Percentiles rank a stretch among this genome's conserved stretches.
These are phyloP conservation scores for Agrilus mali DNA, from an alignment of 2,888 invertebrate genomes.

Conservation along the genomic window DNA sequence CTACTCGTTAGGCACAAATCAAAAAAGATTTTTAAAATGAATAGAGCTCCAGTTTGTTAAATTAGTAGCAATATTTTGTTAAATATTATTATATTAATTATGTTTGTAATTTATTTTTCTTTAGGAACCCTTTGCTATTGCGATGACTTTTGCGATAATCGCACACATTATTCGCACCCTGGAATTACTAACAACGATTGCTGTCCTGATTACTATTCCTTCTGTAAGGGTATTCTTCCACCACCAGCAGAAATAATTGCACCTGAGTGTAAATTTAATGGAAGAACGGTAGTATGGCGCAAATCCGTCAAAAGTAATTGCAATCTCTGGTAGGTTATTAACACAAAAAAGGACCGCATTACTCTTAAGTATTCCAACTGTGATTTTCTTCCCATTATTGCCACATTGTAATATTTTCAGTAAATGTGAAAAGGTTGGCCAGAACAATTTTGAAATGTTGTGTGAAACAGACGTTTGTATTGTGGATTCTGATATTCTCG, in stretches of 20 bases:
- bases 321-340: conserved; percentile 58
- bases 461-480: conserved; percentile 68
- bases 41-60: no score
- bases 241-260: conserved; percentile 22
- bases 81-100: no score
- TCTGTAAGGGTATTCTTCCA: conserved; percentile 45
- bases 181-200: conserved; percentile 55
- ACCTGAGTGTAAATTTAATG: conserved; percentile 43
- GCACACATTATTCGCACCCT: conserved; percentile 30
- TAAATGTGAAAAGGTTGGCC: conserved; percentile 38
- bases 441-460: conserved; percentile 34
- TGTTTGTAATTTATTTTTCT: conserved; percentile 4
- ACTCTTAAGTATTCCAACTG: no score
- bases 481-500: conserved; percentile 55
- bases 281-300: conserved; percentile 18
- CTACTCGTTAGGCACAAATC: no score
- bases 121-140: conserved; percentile 84
- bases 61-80: no score
- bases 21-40: conserved; percentile 1
- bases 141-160: conserved; percentile 78
- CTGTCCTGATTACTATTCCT: conserved; percentile 78
- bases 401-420: conserved; percentile 28
- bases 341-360: no score
- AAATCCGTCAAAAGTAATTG: conserved; percentile 49
- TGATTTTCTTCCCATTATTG: no score